These are phyloP conservation scores for Zaprionus obscuricornis DNA, from an alignment of 2,888 invertebrate genomes.

Conservation along the genomic window DNA sequence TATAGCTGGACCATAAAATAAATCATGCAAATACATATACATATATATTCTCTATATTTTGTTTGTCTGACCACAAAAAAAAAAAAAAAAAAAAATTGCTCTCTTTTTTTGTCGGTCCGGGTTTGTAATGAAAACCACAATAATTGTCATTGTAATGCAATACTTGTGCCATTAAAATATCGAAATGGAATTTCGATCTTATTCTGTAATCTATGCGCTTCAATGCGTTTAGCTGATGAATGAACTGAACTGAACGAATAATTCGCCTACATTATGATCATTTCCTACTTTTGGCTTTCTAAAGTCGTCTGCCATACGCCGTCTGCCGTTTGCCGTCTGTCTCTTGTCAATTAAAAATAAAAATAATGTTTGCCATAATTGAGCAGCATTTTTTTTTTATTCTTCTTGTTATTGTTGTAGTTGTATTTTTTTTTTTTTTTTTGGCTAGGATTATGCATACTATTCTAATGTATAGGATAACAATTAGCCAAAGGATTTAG, in stretches of 20 bases:
- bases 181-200: background rate
- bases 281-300: background rate
- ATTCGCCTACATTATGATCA: background rate
- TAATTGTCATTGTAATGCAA: conserved; percentile 46
- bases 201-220: conserved; percentile 32
- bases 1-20: too few relatives aligned
- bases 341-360: conserved; percentile 42
- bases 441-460: conserved; percentile 15
- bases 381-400: conserved; percentile 46
- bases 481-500: conserved; percentile 74
- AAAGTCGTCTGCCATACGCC: background rate
- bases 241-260: too few relatives aligned
- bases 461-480: conserved; percentile 59
- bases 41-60: too few relatives aligned
- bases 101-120: background rate
- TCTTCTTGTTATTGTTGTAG: too few relatives aligned
- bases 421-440: too few relatives aligned
- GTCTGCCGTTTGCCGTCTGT: conserved; percentile 14
- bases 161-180: conserved; percentile 8
- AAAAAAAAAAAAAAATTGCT: too few relatives aligned
- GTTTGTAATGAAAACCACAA: conserved; percentile 47
- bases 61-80: too few relatives aligned
- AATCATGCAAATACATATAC: too few relatives aligned
- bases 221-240: conserved; percentile 30
- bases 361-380: conserved; percentile 55